Evolutionary conservation across 2,113 vertebrate genomes (phyloP).

Genomic region (Okapia johnstoni): DNA sequence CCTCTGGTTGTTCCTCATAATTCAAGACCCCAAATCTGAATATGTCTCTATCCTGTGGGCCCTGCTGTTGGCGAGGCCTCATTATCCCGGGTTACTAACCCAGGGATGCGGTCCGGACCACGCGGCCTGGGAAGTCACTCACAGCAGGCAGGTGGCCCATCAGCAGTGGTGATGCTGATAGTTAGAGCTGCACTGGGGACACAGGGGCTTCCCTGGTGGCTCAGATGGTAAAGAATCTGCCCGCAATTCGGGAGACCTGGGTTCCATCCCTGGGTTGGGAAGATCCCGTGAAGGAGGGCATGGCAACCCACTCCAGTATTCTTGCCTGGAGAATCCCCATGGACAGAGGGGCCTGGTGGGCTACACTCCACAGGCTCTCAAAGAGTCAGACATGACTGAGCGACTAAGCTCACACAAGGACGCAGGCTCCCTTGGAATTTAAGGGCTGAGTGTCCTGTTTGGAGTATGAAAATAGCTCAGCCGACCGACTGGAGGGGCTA

Average conservation of each 20-base stretch:
- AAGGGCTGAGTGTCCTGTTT: constrained; percentile 52
- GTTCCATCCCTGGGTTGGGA: not conserved
- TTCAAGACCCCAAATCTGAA: constrained; percentile 23
- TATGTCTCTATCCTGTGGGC: not conserved
- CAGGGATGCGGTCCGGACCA: not conserved
- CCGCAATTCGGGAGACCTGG: not conserved
- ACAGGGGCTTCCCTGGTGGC: not conserved
- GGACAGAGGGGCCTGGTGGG: not conserved
- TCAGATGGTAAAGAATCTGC: not conserved
- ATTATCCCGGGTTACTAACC: constrained; percentile 30
- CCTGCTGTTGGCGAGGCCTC: not conserved
- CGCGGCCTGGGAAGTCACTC: not conserved
- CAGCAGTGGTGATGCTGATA: constrained; percentile 40
- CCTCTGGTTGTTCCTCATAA: not conserved
- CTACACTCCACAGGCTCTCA: fast-evolving
- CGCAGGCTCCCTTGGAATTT: not conserved
- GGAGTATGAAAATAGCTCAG: constrained; percentile 51
- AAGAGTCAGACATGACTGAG: not conserved
- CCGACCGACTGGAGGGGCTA: not conserved
- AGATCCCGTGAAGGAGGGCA: not conserved
- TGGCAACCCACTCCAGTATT: not conserved
- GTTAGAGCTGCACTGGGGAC: constrained; percentile 43
- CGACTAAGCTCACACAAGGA: no score
- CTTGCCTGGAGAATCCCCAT: not conserved
- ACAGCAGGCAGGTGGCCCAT: constrained; percentile 34